Evolutionary conservation across 2,797 vertebrate species (phyloP), one percentile per base, ranked within the genome.

Genomic region (Eidolon dupreanum): DNA sequence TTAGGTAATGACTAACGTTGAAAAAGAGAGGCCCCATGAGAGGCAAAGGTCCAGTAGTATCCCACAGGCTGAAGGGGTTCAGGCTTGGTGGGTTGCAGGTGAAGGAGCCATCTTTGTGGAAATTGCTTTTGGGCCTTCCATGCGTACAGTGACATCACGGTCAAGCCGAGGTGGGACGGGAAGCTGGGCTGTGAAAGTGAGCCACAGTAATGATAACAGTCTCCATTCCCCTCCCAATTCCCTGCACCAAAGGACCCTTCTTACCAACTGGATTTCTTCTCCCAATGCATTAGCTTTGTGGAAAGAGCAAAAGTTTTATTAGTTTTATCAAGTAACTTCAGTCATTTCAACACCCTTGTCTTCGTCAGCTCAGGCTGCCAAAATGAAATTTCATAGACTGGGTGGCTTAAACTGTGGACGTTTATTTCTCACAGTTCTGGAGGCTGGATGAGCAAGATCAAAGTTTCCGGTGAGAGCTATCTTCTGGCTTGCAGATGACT

Each of bases 11-110:
- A 59, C 38, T 49, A 24, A 13, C 6, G 19, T n/a, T 59, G 24
- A 24, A 2, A 53, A 66, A n/a, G 59, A 46, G 19, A 36, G 38
- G 28, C 6, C 51, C 26, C 4, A 0, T 1, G 31, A 53, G 9
- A 53, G 19, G 51, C 5, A 28, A 70, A 33, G 33, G 4, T 4
- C 43, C 24, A 5, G 5, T 2, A 10, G 10, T 20, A 6, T 49
- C 46, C 66, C n/a, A 4, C 26, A 46, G 49, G 74, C 74, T 41
- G 33, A 57, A 41, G 31, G 20, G 20, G 7, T 15, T 15, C 59
- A 71, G 65, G 33, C 22, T 28, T 7, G 13, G 19, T 8, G 20
- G 38, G 36, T 19, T 11, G 0, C 11, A 28, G 36, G 31, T 53
- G 20, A 22, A 59, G 55, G 33, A 28, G 10, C n/a, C 3, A 0